Percentiles rank a stretch among this genome's conserved stretches.
phyloP scores from a whole-genome alignment of 2,113 vertebrate genomes.

The Antigone vipio region DNA sequence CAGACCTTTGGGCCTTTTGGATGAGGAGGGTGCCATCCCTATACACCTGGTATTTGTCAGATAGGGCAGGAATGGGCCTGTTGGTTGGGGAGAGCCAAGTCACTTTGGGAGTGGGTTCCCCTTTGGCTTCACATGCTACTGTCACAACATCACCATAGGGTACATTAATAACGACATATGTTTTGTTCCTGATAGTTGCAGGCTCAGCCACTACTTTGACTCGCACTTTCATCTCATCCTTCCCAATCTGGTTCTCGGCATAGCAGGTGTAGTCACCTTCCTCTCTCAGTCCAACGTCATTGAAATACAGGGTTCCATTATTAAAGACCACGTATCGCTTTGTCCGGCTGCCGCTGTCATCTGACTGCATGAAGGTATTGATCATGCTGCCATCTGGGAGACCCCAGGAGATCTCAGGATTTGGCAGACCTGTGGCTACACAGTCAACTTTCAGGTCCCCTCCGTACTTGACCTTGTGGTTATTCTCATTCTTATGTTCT shows the following conservation, averaged over 20 bases:
- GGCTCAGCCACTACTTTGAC: conserved; percentile 79
- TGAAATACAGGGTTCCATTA: conserved; percentile 90
- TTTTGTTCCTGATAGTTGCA: conserved; percentile 76
- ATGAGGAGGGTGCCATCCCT: conserved; percentile 84
- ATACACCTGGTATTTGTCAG: conserved; percentile 82
- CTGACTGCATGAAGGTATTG: conserved; percentile 77
- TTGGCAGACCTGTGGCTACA: conserved; percentile 87
- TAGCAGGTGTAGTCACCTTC: conserved; percentile 93
- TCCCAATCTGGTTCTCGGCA: conserved; percentile 88
- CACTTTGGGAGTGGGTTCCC: conserved; percentile 79
- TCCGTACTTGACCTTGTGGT: conserved; percentile 81
- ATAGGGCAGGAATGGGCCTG: conserved; percentile 67
- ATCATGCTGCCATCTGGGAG: conserved; percentile 91
- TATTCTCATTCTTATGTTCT: conserved; percentile 74
- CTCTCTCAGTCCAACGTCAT: conserved; percentile 83
- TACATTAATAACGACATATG: conserved; percentile 56
- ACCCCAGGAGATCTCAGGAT: conserved; percentile 89
- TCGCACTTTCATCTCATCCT: conserved; percentile 89
- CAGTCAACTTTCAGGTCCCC: conserved; percentile 89
- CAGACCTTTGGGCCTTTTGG: conserved; percentile 83
- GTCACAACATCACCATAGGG: conserved; percentile 79
- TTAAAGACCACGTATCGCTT: conserved; percentile 87
- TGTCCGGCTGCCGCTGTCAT: conserved; percentile 66
- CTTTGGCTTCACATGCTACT: conserved; percentile 78
- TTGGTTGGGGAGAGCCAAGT: conserved; percentile 87